These are phyloP conservation scores for Deilephila porcellus DNA, from an alignment of 2,888 invertebrate genomes.

Conservation along the genomic window DNA sequence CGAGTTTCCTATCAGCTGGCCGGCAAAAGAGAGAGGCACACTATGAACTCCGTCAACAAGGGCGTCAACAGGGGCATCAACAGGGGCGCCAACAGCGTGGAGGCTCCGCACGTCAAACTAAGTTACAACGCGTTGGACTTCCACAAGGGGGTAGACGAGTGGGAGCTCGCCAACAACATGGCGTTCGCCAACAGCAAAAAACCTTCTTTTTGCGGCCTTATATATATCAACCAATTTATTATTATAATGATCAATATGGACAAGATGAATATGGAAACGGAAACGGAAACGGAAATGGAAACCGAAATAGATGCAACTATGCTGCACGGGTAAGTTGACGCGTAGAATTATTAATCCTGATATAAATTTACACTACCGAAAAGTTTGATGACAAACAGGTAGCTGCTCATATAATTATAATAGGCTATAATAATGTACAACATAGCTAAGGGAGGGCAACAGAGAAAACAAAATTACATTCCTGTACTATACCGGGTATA, in stretches of 20 bases:
- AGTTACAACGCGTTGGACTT: background rate
- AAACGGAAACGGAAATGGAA: no score
- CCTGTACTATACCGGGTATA: no score
- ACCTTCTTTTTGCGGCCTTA: background rate
- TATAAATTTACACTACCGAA: background rate
- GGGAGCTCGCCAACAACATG: background rate
- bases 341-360: no score
- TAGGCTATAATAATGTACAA: no score
- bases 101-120: background rate
- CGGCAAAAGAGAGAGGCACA: background rate
- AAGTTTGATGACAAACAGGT: no score
- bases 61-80: background rate
- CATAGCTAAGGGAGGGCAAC: no score
- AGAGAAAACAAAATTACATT: no score
- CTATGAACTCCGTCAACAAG: background rate
- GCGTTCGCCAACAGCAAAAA: background rate
- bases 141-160: background rate
- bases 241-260: background rate
- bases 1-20: background rate
- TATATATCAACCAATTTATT: background rate
- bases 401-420: no score
- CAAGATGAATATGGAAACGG: background rate
- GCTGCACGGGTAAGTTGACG: background rate
- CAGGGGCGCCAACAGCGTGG: background rate
- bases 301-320: background rate